Conservation (phyloP, 2,797 vertebrate species). For the Scarus forsteni region DNA sequence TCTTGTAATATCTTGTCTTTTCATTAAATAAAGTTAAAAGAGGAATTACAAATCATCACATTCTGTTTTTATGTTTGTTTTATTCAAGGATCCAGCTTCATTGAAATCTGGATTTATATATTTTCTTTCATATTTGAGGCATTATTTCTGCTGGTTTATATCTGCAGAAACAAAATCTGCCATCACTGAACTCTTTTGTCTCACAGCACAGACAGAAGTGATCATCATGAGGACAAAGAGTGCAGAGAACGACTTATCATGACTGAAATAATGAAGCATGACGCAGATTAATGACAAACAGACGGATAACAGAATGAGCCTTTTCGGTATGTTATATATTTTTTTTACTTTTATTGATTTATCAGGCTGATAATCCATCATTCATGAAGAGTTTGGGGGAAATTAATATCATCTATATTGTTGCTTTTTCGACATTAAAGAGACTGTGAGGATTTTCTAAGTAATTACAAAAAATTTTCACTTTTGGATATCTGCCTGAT, state of each 20-base stretch:
- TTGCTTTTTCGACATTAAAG: no score
- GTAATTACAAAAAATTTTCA: no score
- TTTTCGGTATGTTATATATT: neutral
- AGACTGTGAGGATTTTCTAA: no score
- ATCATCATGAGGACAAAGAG: constrained; percentile 6
- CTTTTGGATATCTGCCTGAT: no score
- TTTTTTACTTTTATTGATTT: constrained; percentile 7
- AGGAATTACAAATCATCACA: no score
- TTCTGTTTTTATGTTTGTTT: no score
- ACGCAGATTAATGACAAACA: constrained; percentile 17
- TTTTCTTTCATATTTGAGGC: neutral
- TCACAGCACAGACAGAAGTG: neutral
- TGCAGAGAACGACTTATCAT: constrained; percentile 5
- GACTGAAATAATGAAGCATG: constrained; percentile 2
- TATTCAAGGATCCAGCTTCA: no score
- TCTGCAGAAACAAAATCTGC: neutral
- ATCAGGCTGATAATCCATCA: constrained; percentile 17
- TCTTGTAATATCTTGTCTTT: no score
- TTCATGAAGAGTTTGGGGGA: neutral
- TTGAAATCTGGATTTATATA: no score
- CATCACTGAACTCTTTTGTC: neutral
- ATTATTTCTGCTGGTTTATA: neutral
- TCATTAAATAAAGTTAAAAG: no score
- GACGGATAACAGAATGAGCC: neutral
- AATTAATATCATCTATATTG: no score